A percentile compares a stretch with the other conserved stretches of the same genome.
Evolutionary conservation across 2,113 vertebrate genomes (phyloP).

Genomic region (Ictidomys tridecemlineatus): DNA sequence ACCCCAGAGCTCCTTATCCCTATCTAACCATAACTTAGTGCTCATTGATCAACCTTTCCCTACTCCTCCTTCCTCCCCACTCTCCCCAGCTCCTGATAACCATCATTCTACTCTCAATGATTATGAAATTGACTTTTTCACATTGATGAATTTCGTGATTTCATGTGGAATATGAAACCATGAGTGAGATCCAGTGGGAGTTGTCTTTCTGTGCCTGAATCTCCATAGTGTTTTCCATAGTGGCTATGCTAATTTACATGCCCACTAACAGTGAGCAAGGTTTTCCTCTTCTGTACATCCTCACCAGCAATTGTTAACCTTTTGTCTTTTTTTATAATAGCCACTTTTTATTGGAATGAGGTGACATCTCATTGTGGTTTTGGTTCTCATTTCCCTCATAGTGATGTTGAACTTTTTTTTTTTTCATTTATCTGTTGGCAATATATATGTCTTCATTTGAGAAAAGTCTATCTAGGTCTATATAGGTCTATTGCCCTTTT

Average conservation of each 20-base stretch:
- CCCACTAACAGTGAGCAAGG: fast-evolving
- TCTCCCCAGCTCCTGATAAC: background rate
- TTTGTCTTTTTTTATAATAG: too few species aligned
- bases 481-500: background rate
- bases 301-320: background rate
- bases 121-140: background rate
- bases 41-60: background rate
- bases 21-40: background rate
- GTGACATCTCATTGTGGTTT: background rate
- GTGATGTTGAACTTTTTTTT: background rate
- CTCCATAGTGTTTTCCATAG: background rate
- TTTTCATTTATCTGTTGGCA: too few species aligned
- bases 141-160: background rate
- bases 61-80: too few species aligned
- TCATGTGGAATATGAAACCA: too few species aligned
- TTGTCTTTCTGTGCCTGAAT: background rate
- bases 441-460: background rate
- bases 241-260: background rate
- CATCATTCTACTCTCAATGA: background rate
- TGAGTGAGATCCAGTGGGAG: background rate
- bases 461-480: background rate
- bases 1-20: too few species aligned
- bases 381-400: background rate
- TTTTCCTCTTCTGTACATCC: background rate
- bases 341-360: background rate